Conservation (phyloP, 2,797 vertebrate genomes). For the Chaunax sp. region DNA sequence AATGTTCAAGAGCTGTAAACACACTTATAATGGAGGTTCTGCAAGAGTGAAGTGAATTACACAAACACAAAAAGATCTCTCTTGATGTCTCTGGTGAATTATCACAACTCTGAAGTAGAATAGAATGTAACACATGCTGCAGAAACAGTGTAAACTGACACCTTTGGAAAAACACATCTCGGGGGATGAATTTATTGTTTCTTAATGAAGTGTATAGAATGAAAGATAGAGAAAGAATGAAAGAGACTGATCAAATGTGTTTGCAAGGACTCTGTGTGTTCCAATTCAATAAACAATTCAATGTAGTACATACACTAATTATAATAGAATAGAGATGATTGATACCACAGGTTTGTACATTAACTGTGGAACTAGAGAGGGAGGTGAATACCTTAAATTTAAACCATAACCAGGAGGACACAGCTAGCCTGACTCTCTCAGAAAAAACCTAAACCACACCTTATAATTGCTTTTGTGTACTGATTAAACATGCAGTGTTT, state of each 20-base stretch:
- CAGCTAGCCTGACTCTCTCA: too few relatives aligned
- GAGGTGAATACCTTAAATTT: too few relatives aligned
- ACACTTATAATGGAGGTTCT: conserved; percentile 25
- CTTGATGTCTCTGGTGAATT: conserved; percentile 19
- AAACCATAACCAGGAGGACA: too few relatives aligned
- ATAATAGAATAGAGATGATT: too few relatives aligned
- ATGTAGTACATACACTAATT: too few relatives aligned
- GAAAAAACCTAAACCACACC: too few relatives aligned
- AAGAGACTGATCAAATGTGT: too few relatives aligned
- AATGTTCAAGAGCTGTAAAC: conserved; percentile 19
- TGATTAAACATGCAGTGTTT: background rate
- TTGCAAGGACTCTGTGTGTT: too few relatives aligned
- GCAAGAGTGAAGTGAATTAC: conserved; percentile 18
- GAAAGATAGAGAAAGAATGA: too few relatives aligned
- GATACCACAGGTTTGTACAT: too few relatives aligned
- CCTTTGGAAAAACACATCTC: background rate
- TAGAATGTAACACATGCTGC: background rate
- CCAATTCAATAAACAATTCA: too few relatives aligned
- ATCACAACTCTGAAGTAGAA: conserved; percentile 12
- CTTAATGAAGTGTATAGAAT: background rate
- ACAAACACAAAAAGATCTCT: conserved; percentile 6
- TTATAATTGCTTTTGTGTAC: background rate
- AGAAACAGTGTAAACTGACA: background rate
- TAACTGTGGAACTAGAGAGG: too few relatives aligned
- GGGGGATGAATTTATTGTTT: background rate